Evolutionary conservation across 2,888 invertebrate genomes (phyloP), one percentile per base, ranked within the genome.

Genomic region (Sympetrum striolatum): DNA sequence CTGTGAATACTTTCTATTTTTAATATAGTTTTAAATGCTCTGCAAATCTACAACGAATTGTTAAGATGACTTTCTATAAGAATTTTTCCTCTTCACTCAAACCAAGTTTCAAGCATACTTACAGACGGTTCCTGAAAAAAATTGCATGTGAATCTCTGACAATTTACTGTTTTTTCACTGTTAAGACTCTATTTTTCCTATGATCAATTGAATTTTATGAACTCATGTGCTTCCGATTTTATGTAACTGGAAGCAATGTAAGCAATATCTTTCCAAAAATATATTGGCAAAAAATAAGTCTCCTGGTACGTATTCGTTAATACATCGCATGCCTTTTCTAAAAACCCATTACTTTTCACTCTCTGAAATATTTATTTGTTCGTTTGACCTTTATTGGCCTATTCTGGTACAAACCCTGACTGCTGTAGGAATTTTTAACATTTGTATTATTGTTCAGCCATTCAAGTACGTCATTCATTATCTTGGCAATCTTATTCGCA

Each of bases 191-290:
- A 86, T 86, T 86, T 86, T 86, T 86, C 86, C 60, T 64, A 86
- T 86, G 86, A 86, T 64, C 86, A 86, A 86, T 86, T 86, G 86
- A 86, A 86, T 86, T 86, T 86, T 86, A 86, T 86, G 86, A 53
- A 86, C 86, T 86, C 60, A 86, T 60, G 37, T 60, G 86, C 86
- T 86, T 86, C 86, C 86, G 58, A 60, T 86, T 86, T 86, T 86
- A 86, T 86, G 86, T 86, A 86, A 86, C 58, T 60, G 86, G 86
- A 86, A 86, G 86, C 37, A 37, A 86, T 86, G 86, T 86, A 86
- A 86, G 86, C 86, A 86, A 86, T 60, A 86, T 86, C 86, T 86
- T 86, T 86, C 86, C 86, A 86, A 60, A 86, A 86, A 86, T 86
- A 86, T 86, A 86, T 64, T 86, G 86, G 86, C 86, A 60, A 86